Evolutionary conservation across 2,888 invertebrate species (phyloP).

Genomic region (Pemphredon lugubris): DNA sequence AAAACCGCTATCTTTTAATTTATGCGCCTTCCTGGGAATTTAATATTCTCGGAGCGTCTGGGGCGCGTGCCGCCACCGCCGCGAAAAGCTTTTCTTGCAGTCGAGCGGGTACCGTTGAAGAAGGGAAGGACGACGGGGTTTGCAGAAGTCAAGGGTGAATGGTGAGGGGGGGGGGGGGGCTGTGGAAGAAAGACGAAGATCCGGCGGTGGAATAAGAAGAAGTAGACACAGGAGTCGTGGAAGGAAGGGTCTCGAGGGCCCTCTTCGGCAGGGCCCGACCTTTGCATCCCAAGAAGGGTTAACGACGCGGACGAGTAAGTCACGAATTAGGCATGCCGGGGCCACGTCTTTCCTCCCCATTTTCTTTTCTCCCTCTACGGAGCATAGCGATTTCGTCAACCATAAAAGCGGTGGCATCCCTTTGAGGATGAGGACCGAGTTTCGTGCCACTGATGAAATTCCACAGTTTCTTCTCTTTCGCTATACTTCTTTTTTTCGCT

Average conservation of each 20-base stretch:
- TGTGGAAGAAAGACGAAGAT: constrained; percentile 19
- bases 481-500: no score
- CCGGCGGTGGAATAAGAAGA: background rate
- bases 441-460: constrained; percentile 3
- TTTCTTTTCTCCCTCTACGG: constrained; percentile 13
- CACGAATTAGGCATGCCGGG: constrained; percentile 49
- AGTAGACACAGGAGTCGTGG: background rate
- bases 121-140: no score
- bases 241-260: constrained; percentile 66
- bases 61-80: constrained; percentile 66
- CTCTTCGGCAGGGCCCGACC: constrained; percentile 62
- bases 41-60: constrained; percentile 78
- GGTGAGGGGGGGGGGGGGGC: background rate
- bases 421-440: constrained; percentile 26
- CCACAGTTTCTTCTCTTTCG: background rate
- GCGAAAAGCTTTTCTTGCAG: constrained; percentile 55
- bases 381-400: constrained; percentile 30
- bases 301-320: constrained; percentile 58
- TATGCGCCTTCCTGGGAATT: constrained; percentile 78
- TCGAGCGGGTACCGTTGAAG: constrained; percentile 19
- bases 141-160: constrained; percentile 34
- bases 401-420: constrained; percentile 25
- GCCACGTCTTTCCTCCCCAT: constrained; percentile 1
- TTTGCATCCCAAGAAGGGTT: constrained; percentile 74
- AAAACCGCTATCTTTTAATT: constrained; percentile 79